Conservation (phyloP, 1,140 invertebrate species). For the Brachionus sp. region DNA sequence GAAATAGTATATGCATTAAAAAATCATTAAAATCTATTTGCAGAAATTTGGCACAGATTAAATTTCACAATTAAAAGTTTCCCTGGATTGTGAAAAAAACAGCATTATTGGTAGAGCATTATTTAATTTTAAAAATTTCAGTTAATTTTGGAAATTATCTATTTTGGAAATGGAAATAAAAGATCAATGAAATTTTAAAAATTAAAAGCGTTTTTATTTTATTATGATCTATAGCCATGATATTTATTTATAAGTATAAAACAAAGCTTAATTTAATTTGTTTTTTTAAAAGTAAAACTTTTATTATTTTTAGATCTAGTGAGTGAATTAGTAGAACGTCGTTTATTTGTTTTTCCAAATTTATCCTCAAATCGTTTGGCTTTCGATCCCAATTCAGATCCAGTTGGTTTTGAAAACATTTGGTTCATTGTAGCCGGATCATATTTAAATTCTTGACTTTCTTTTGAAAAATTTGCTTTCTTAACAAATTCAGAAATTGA, state of each 20-base stretch:
- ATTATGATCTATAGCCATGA: background rate
- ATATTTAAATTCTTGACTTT: background rate
- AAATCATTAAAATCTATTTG: too few relatives aligned
- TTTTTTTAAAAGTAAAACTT: constrained; percentile 20
- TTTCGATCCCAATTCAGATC: background rate
- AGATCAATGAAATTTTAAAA: too few relatives aligned
- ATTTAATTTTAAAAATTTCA: too few relatives aligned
- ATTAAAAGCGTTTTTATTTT: background rate
- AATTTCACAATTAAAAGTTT: too few relatives aligned
- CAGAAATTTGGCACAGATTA: too few relatives aligned
- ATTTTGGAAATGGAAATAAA: too few relatives aligned
- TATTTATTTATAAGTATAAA: background rate
- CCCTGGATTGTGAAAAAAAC: too few relatives aligned
- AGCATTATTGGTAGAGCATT: too few relatives aligned
- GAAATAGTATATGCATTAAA: too few relatives aligned
- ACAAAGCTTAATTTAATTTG: background rate
- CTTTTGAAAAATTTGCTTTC: constrained; percentile 21
- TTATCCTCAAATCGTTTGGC: constrained; percentile 1
- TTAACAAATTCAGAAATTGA: constrained; percentile 19
- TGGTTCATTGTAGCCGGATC: background rate
- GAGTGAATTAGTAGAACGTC: background rate
- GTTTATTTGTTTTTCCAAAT: background rate
- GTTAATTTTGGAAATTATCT: too few relatives aligned
- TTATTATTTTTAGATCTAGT: constrained; percentile 24
- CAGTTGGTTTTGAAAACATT: background rate